Base-by-base conservation (phyloP, 1,140 invertebrate genomes). In the Mercenaria mercenaria region DNA sequence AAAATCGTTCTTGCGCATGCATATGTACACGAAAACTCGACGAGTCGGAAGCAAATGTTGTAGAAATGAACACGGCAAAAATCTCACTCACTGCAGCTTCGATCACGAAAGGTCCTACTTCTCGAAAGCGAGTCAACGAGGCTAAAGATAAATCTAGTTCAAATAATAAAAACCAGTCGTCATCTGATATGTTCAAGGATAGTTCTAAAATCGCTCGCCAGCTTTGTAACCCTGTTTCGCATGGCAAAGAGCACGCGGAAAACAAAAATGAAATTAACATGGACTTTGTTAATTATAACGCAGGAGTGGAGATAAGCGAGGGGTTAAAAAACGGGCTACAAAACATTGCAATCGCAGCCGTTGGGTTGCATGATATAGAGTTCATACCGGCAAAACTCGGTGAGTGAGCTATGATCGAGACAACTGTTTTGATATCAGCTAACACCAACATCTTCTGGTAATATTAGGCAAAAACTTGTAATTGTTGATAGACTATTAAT, bases 61-160 rank as follows among this genome's bases (percentile, higher is more conserved):
- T 72, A 43, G 86, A 88, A 43, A 67, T 81, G 29, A 88, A 88
- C 77, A 88, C 86, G 1, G 74, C 39, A 11, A 88, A 80, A 41
- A 32, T 81, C 10, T 80, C 86, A 1, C 29, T 88, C 43, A 80
- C 86, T 6, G 72, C 52, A 0, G 76, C 41, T 10, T 77, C 72
- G 6, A 86, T n/a, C 43, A 32, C 80, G n/a, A 67, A 82, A 26
- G n/a, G 8, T 32, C 1, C 23, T 39, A 0, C 2, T 26, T 20
- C 23, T 0, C 23, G 34, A 0, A 76, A n/a, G 39, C 34, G 59
- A 29, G 13, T 4, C 1, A n/a, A 37, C 10, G 41, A 67, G 41
- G 43, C 8, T 59, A 4, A 32, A 8, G 0, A 8, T 32, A 20
- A 43, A 34, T 39, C 39, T 59, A 26, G n/a, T 1, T 15, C 18